These are phyloP conservation scores for Caenorhabditis sp. DNA, from an alignment of 2,888 invertebrate species.

Conservation along the genomic window DNA sequence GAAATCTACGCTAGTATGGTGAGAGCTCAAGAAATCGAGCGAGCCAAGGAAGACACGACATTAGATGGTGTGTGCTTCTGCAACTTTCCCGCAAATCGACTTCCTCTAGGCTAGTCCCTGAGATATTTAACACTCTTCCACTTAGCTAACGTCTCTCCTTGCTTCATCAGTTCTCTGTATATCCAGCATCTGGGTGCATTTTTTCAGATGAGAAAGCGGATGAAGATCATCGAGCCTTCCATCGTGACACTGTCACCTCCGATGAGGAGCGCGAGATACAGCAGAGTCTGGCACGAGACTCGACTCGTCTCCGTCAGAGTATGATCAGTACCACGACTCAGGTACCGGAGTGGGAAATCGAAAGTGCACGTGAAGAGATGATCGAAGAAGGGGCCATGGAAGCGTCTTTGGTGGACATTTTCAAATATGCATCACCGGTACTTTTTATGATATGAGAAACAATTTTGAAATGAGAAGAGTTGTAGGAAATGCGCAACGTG, in stretches of 20 bases:
- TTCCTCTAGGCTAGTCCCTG: constrained; percentile 57
- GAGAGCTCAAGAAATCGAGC: constrained; percentile 72
- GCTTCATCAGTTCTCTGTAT: not conserved
- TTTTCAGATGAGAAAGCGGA: constrained; percentile 56
- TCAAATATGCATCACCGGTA: constrained; percentile 65
- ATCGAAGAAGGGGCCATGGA: constrained; percentile 68
- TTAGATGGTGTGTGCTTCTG: constrained; percentile 65
- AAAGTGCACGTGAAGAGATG: constrained; percentile 68
- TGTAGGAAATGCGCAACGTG: constrained; percentile 63
- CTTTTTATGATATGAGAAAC: not conserved
- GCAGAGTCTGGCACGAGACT: constrained; percentile 59
- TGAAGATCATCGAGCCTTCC: constrained; percentile 49
- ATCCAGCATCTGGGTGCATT: not conserved
- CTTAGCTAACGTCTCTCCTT: not conserved
- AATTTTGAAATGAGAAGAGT: not conserved
- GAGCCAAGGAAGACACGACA: constrained; percentile 66
- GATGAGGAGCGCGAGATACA: constrained; percentile 58
- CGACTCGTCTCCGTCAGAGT: constrained; percentile 62
- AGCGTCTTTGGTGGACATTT: constrained; percentile 68
- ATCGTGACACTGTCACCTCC: constrained; percentile 39
- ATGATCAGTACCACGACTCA: constrained; percentile 62
- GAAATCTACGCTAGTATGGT: constrained; percentile 84
- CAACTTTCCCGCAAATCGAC: constrained; percentile 58
- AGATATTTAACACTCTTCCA: constrained; percentile 25
- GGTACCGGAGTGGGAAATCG: constrained; percentile 64